Base-by-base conservation (phyloP, 2,888 invertebrate genomes). In the Amiota mariae region DNA sequence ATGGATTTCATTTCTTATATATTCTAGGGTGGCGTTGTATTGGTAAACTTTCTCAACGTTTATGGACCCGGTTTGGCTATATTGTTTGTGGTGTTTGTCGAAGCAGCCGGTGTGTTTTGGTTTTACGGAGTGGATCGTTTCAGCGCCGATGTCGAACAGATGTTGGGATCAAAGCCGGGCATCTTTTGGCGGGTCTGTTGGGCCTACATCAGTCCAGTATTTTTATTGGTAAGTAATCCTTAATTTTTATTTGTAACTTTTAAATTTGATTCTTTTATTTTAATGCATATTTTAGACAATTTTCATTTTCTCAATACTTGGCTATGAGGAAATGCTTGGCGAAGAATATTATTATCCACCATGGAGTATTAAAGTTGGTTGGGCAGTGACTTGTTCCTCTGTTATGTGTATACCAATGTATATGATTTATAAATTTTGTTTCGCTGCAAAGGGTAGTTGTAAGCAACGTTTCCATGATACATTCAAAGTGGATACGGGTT, bases 71-170 rank as follows among this genome's bases (percentile, higher is more conserved):
- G 96, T 0, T 91, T 96, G 83, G 95, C 97, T 46, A 95, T 97
- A 76, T 91, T 97, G 64, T 97, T 97, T 90, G 96, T 97, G 79
- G 97, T 97, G 61, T 97, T 97, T 87, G 95, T 97, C 73, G 97
- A 97, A 89, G 95, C 96, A 0, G 95, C 96, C 0, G 97, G 96
- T 0, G 95, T 97, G 0, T 95, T 95, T 90, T 97, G 96, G 96
- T 93, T 97, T 82, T 97, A 97, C 87, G 97, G 96, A 1, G 95
- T 95, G 0, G 94, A 94, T 81, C 92, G 94, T 75, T 96, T 97
- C 90, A 94, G 95, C 0, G 91, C 92, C 20, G 96, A 97, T 87
- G 93, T 97, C 72, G 92, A 94, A 86, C 93, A 93, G 86, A 97
- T 97, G 97, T 91, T 96, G 78, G 97, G 97, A 0, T 92, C 94